Evolutionary conservation across 2,113 vertebrate genomes (phyloP), one percentile per base, ranked within the genome.

Genomic region (Ciconia boyciana): DNA sequence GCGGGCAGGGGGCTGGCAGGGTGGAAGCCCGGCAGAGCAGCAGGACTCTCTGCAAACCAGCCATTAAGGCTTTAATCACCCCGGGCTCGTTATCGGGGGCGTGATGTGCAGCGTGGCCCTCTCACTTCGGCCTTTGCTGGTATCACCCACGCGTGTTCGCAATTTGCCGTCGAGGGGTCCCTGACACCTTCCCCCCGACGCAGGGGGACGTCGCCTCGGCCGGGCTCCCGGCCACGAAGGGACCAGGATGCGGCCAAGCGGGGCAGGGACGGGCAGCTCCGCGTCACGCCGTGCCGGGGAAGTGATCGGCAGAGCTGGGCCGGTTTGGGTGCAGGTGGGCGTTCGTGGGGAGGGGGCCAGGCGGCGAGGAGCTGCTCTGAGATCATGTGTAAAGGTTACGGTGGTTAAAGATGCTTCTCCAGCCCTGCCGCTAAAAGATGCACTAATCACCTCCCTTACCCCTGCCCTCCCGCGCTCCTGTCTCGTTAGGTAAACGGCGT

Each of bases 401-500:
- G 39, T 0, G 20, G 18, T n/a, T 54, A 7, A 16, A 44, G 77
- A 21, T 1, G 19, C 77, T 87, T 34, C 72, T 54, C 29, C 75
- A 78, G 46, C 31, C 46, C 52, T 3, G 9, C 39, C 48, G 85
- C 64, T 25, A 12, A 26, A 55, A 18, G 77, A 18, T 10, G 32
- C 75, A 0, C 48, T 36, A 7, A 87, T 74, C 76, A 32, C 85
- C 70, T 28, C 66, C 71, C 83, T 16, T 11, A 8, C 36, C 76
- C 55, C 34, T n/a, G 34, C 36, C 14, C n/a, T 51, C 21, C 46
- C 2, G 6, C 1, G 19, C 86, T 77, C 87, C 94, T 17, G 90
- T 91, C 96, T 96, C 70, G 16, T 95, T 93, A 88, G 94, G 93
- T 36, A 60, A 90, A 77, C 18, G 36, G 49, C 15, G 44, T 46